Evolutionary conservation across 1,140 invertebrate genomes (phyloP), one percentile per base, ranked within the genome.

Genomic region (Antheraea pernyi): DNA sequence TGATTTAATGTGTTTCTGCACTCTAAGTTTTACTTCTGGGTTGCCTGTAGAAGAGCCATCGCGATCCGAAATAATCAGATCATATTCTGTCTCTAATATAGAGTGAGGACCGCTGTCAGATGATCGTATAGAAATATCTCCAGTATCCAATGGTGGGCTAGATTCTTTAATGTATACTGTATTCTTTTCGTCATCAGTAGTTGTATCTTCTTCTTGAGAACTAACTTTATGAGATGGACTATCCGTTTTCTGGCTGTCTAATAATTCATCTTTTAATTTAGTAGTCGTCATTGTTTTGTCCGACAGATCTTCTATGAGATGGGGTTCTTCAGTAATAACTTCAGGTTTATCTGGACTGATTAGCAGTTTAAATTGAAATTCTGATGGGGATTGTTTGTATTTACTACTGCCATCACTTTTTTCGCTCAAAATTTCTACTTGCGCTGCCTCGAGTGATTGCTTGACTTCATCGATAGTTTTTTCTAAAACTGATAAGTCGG

Each of bases 381-480:
- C 95, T 3, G 95, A 96, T 22, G 95, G 95, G 0, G 95, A 95
- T 74, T 96, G 94, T 82, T 96, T 95, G 53, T 93, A 92, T 80
- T 92, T 93, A 66, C 85, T 93, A 75, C 86, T 93, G n/a, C 91
- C 87, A 69, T 94, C 85, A 91, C 82, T 91, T 85, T 93, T 93
- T 77, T 95, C 94, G 78, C 94, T 94, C 69, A 95, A 95, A 19
- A 95, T 92, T 86, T 95, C 94, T 63, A 93, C 94, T 75, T 94
- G 94, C 0, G 94, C 94, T 11, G 94, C 93, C 81, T 95, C 95
- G 48, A 95, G 82, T 11, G 95, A 95, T 79, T 96, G 94, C 70
- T 95, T 95, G 13, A 95, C 94, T 91, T 96, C 95, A 69, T 95
- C 94, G 36, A 96, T 94, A 72, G 95, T 94, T 88, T 95, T 93